Conservation (phyloP, 2,797 vertebrate genomes). For the Lepus oiostolus region DNA sequence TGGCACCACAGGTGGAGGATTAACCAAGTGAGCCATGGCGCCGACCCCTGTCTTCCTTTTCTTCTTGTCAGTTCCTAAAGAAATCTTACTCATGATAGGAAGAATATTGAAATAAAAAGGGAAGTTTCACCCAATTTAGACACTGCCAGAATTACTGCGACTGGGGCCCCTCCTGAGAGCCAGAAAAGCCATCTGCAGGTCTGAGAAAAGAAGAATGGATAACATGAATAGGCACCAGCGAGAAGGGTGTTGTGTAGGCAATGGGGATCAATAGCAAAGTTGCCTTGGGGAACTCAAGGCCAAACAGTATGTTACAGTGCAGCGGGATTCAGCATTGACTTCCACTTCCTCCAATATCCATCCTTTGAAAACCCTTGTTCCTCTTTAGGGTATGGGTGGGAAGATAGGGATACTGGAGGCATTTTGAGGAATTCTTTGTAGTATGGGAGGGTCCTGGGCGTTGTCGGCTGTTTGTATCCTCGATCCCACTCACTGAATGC, state of each 20-base stretch:
- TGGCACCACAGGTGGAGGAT: too few relatives aligned
- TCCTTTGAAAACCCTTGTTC: background rate
- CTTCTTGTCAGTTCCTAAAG: background rate
- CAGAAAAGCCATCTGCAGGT: background rate
- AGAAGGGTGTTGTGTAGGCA: background rate
- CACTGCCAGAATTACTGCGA: background rate
- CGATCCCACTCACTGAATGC: background rate
- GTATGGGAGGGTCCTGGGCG: background rate
- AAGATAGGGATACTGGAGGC: background rate
- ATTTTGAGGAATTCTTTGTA: background rate
- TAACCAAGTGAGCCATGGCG: too few relatives aligned
- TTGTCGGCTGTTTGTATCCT: background rate
- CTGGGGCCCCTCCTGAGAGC: background rate
- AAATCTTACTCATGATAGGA: background rate
- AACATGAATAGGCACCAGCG: too few relatives aligned
- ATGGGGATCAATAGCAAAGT: background rate
- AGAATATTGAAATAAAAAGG: slow-evolving; percentile 9
- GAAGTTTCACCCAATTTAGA: background rate
- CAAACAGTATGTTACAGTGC: background rate
- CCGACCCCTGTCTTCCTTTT: background rate
- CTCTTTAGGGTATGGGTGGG: background rate
- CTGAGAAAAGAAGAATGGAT: background rate
- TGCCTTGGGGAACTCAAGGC: background rate
- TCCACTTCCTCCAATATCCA: background rate
- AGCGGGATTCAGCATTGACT: background rate